Evolutionary conservation across 2,888 invertebrate species (phyloP).

Genomic region (Anarsia innoxiella): DNA sequence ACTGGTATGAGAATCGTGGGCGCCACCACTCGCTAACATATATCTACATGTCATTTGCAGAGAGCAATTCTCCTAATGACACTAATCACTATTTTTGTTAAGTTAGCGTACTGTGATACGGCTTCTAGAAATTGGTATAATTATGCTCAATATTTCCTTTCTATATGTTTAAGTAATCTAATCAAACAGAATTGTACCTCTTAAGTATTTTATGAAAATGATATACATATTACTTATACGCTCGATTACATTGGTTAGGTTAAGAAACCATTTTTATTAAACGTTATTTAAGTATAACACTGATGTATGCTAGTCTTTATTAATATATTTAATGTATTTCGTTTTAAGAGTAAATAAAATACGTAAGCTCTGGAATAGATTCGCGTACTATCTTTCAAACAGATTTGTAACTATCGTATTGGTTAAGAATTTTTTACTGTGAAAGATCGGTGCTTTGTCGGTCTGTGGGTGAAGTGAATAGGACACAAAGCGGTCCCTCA

Average conservation of each 20-base stretch:
- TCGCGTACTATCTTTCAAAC: conserved; percentile 37
- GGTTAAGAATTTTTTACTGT: conserved; percentile 40
- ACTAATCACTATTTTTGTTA: too few relatives aligned
- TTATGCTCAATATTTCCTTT: conserved; percentile 60
- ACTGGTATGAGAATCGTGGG: too few relatives aligned
- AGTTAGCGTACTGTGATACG: conserved; percentile 71
- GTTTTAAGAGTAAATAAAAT: conserved; percentile 43
- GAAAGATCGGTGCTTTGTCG: background rate
- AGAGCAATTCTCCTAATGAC: too few relatives aligned
- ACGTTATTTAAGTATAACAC: conserved; percentile 48
- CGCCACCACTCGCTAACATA: too few relatives aligned
- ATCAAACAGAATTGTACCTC: conserved; percentile 32
- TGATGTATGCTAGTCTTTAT: conserved; percentile 74
- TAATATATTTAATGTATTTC: conserved; percentile 50
- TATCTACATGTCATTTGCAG: too few relatives aligned
- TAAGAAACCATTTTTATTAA: conserved; percentile 39
- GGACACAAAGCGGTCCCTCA: too few relatives aligned
- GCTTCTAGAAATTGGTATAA: conserved; percentile 50
- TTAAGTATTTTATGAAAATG: conserved; percentile 21
- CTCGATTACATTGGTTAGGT: conserved; percentile 24
- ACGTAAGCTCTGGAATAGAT: conserved; percentile 49
- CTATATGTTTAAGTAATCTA: conserved; percentile 39
- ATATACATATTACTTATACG: conserved; percentile 19
- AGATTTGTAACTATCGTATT: conserved; percentile 44
- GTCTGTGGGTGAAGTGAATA: background rate